phyloP scores from a whole-genome alignment of 30 jellyfish, hydroid and myxozoan species.

The Turritopsis dohrnii region DNA sequence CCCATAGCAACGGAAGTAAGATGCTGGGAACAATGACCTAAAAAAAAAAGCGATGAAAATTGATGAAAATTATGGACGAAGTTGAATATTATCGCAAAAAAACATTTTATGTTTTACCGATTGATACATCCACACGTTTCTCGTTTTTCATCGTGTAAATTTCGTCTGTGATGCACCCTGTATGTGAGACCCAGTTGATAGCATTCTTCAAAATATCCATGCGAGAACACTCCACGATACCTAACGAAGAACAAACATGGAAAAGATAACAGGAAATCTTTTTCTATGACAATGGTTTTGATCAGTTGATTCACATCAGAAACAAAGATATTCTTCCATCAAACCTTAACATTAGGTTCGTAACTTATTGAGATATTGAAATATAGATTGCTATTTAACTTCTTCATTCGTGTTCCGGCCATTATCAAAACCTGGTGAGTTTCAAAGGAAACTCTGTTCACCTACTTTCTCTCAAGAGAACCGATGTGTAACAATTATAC shows the following conservation, averaged over 20 bases:
- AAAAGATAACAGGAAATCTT: background rate
- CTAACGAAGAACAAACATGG: background rate
- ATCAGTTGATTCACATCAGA: background rate
- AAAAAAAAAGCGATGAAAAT: background rate
- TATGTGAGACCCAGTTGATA: background rate
- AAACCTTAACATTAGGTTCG: too few relatives aligned
- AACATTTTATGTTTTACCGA: background rate
- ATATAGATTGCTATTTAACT: too few relatives aligned
- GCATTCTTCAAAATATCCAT: background rate
- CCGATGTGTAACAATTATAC: background rate
- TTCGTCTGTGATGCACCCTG: background rate
- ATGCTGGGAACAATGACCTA: conserved; percentile 11
- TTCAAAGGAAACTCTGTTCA: too few relatives aligned
- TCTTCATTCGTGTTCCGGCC: too few relatives aligned
- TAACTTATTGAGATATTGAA: too few relatives aligned
- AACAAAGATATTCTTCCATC: too few relatives aligned
- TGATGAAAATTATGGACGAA: background rate
- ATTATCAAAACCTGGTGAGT: too few relatives aligned
- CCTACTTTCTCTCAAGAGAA: background rate
- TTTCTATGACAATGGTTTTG: too few relatives aligned
- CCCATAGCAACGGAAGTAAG: conserved; percentile 14
- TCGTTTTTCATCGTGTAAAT: background rate
- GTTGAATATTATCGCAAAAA: background rate
- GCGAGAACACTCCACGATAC: conserved; percentile 8
- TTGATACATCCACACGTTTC: background rate